A percentile compares a stretch with the other conserved stretches of the same genome.
Evolutionary conservation across 1,140 invertebrate species (phyloP).

Genomic region (Yoshiicerus persimilis): DNA sequence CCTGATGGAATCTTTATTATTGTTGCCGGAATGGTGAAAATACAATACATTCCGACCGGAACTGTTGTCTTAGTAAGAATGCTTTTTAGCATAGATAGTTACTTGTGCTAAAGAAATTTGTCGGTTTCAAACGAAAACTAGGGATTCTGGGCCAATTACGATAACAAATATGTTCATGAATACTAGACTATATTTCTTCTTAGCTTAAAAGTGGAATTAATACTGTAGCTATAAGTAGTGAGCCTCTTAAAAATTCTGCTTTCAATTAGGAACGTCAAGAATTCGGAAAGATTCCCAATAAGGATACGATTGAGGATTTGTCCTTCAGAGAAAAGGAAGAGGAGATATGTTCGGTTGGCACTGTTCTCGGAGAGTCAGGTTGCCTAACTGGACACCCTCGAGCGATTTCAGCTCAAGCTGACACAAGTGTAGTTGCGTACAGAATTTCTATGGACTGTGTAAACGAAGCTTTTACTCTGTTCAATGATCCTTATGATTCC

Average conservation of each 20-base stretch:
- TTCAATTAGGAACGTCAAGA: neutral
- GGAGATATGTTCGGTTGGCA: conserved; percentile 55
- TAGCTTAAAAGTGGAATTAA: too few species aligned
- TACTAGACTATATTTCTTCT: neutral
- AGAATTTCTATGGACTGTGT: conserved; percentile 36
- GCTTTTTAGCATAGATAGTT: too few species aligned
- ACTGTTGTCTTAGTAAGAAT: too few species aligned
- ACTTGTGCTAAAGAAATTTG: too few species aligned
- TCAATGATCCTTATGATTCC: conserved; percentile 19
- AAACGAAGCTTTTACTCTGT: conserved; percentile 10
- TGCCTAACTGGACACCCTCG: conserved; percentile 53
- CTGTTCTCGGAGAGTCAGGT: conserved; percentile 56
- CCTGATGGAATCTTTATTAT: conserved; percentile 55
- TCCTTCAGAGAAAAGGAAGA: conserved; percentile 46
- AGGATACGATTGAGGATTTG: conserved; percentile 41
- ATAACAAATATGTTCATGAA: neutral
- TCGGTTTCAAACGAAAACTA: too few species aligned
- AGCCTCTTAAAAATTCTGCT: too few species aligned
- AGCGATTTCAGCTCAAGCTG: conserved; percentile 54
- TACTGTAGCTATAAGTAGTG: too few species aligned
- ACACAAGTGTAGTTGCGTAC: conserved; percentile 55
- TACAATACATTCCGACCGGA: conserved; percentile 34
- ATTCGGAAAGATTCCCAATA: conserved; percentile 44
- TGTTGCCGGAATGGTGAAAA: conserved; percentile 56
- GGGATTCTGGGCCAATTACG: too few species aligned